Evolutionary conservation across 2,888 invertebrate species (phyloP), one percentile per base, ranked within the genome.

Genomic region (Hetaerina titia): DNA sequence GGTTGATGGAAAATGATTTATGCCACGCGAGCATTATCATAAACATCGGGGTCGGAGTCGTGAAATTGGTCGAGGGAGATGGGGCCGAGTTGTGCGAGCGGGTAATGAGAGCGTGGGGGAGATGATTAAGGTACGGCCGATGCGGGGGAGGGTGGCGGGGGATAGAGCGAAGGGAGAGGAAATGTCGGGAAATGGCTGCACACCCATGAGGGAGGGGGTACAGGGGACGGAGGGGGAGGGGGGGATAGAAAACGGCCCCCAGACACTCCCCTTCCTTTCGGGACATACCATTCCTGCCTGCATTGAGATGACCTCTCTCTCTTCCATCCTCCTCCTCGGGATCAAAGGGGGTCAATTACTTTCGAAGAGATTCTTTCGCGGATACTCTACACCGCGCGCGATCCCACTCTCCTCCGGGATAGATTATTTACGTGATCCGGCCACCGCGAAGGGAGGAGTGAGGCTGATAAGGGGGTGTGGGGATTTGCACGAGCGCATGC

Each of bases 341-440:
- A 89, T 58, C 57, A 92, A 92, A 92, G 64, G 69, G 69, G 92
- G 92, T 92, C 92, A 92, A 92, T 69, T 56, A 56, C 22, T 64
- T 56, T 92, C 92, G 69, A 92, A 64, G 60, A 69, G 56, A 92
- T 92, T 92, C 69, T 69, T 69, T 74, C 69, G 81, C 31, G 81
- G 81, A 81, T 81, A 81, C 25, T 81, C 7, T 17, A 0, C 11
- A 45, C 1, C 45, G 45, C 45, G 45, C 45, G 60, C 11, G 17
- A 25, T 31, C 81, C 25, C 81, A 31, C 22, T n/a, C 25, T 11
- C 15, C 31, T 31, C 15, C 25, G 25, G n/a, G 9, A n/a, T 17
- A 7, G n/a, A 9, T 19, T 19, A 69, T 22, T 69, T n/a, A 69
- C 69, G 19, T 69, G 69, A n/a, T 69, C 69, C 69, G n/a, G 69